These are phyloP conservation scores for Meloe dianella DNA, from an alignment of 2,888 invertebrate species.

Conservation along the genomic window DNA sequence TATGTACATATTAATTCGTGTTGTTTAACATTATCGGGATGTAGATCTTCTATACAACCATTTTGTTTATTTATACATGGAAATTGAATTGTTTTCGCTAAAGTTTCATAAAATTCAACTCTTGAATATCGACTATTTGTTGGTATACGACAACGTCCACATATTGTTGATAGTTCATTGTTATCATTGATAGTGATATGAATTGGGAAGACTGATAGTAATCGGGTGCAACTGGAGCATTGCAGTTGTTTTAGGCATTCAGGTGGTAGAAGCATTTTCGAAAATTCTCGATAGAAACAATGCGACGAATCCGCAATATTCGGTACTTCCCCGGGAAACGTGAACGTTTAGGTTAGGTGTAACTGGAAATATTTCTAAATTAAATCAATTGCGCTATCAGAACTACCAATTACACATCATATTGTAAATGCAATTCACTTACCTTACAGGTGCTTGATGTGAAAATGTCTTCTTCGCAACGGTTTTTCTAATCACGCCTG, in stretches of 20 bases:
- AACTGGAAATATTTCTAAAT: too few species aligned
- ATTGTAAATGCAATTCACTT: too few species aligned
- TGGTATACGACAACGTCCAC: neutral
- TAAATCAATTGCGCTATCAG: too few species aligned
- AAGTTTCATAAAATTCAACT: neutral
- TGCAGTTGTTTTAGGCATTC: neutral
- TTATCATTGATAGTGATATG: neutral
- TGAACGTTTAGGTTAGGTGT: too few species aligned
- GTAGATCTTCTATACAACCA: conserved; percentile 3
- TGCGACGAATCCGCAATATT: neutral
- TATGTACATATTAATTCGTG: neutral
- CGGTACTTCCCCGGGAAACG: neutral
- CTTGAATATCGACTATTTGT: neutral
- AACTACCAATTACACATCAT: too few species aligned
- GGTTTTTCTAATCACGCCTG: too few species aligned
- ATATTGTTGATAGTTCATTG: neutral
- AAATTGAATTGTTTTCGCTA: neutral
- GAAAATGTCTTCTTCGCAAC: too few species aligned
- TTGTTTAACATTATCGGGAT: neutral
- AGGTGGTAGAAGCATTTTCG: neutral
- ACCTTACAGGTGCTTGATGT: too few species aligned
- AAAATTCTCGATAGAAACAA: neutral
- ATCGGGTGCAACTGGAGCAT: neutral
- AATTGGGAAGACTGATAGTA: conserved; percentile 4
- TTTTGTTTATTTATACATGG: neutral